phyloP scores from a whole-genome alignment of 2,888 invertebrate genomes.

The Ptychoptera contaminata region DNA sequence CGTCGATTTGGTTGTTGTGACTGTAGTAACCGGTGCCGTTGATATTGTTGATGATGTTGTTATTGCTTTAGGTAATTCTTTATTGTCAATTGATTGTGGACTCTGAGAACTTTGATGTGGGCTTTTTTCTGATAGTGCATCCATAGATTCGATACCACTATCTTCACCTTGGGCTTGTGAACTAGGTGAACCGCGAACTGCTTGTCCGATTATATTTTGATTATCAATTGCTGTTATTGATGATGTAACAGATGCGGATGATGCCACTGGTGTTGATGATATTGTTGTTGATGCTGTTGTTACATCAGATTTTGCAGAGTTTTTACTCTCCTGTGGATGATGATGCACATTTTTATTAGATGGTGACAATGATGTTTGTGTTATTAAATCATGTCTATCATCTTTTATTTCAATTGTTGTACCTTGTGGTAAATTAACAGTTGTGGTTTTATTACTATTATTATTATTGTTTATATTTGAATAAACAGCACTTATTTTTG shows the following conservation, averaged over 20 bases:
- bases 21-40: conserved; percentile 10
- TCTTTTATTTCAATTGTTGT: conserved; percentile 33
- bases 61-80: conserved; percentile 10
- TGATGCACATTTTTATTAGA: background rate
- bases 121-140: conserved; percentile 80
- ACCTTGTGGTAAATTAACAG: conserved; percentile 24
- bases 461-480: conserved; percentile 7
- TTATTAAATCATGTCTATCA: conserved; percentile 38
- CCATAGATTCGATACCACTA: conserved; percentile 87
- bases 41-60: conserved; percentile 9
- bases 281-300: conserved; percentile 8
- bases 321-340: background rate
- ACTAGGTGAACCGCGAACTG: conserved; percentile 30
- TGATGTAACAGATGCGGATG: no score
- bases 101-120: conserved; percentile 67
- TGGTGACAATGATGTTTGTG: background rate
- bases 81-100: conserved; percentile 33
- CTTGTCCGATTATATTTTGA: conserved; percentile 5
- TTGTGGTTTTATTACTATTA: conserved; percentile 5
- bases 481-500: no score
- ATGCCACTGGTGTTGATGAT: background rate
- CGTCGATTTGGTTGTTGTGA: conserved; percentile 8
- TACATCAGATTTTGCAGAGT: conserved; percentile 14
- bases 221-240: background rate
- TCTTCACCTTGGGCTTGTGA: conserved; percentile 61